Evolutionary conservation across 2,797 vertebrate species (phyloP).

Genomic region (Acanthopagrus latus): DNA sequence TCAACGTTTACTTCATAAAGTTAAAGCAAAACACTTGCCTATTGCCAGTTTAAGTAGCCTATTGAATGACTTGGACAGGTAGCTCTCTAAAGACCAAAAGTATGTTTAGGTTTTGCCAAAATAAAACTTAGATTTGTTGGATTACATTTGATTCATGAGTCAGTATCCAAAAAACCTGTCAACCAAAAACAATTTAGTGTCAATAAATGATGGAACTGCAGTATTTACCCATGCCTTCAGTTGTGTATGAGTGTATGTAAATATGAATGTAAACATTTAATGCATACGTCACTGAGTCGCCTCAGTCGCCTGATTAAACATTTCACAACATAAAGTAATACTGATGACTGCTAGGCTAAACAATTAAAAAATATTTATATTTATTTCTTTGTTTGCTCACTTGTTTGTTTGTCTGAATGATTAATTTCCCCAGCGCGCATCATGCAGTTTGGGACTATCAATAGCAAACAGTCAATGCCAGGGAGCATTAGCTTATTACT

Average conservation of each 20-base stretch:
- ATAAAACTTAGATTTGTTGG: too few relatives aligned
- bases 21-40: too few relatives aligned
- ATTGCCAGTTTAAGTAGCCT: too few relatives aligned
- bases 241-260: background rate
- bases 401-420: slow-evolving; percentile 44
- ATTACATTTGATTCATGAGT: background rate
- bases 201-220: too few relatives aligned
- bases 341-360: slow-evolving; percentile 11
- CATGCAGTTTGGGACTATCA: slow-evolving; percentile 57
- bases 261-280: slow-evolving; percentile 9
- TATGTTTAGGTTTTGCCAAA: background rate
- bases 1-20: too few relatives aligned
- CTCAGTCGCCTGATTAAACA: background rate
- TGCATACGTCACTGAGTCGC: background rate
- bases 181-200: too few relatives aligned
- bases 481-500: slow-evolving; percentile 77
- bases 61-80: background rate
- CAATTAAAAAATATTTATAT: slow-evolving; percentile 1
- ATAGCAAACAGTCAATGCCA: slow-evolving; percentile 63
- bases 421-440: slow-evolving; percentile 58
- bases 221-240: too few relatives aligned
- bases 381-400: slow-evolving; percentile 12
- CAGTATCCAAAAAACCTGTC: too few relatives aligned
- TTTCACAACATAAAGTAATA: background rate
- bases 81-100: background rate